These are phyloP conservation scores for Pseudomyrmex cubaensis DNA, from an alignment of 1,140 invertebrate species.

Conservation along the genomic window DNA sequence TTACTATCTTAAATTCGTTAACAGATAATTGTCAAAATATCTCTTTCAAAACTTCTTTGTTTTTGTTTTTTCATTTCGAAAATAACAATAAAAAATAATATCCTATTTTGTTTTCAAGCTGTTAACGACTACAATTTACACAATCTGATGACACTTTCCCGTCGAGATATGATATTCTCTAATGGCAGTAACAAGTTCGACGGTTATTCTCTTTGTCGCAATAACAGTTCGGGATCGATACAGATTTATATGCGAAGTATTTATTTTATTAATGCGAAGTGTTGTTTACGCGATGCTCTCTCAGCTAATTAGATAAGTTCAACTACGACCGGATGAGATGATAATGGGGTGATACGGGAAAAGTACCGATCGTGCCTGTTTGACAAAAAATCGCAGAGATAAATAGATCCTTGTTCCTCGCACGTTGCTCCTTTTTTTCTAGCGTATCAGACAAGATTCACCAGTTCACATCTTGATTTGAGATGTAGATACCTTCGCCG, in stretches of 20 bases:
- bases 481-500: slow-evolving; percentile 12
- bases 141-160: neutral
- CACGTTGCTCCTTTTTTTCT: slow-evolving; percentile 53
- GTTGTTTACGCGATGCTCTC: slow-evolving; percentile 13
- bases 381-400: neutral
- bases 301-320: slow-evolving; percentile 2
- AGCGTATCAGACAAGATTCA: slow-evolving; percentile 38
- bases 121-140: neutral
- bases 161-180: slow-evolving; percentile 29
- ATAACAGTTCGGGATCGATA: no score
- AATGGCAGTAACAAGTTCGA: slow-evolving; percentile 42
- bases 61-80: no score
- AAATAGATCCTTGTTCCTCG: neutral
- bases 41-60: no score
- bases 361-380: slow-evolving; percentile 60
- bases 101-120: no score
- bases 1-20: no score
- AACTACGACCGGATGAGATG: slow-evolving; percentile 3
- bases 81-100: no score
- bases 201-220: neutral
- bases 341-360: neutral
- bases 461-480: neutral
- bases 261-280: neutral
- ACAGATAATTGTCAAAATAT: no score
- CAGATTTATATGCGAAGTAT: neutral